These are phyloP conservation scores for Chiloscyllium punctatum DNA, from an alignment of 2,797 vertebrate genomes.

Conservation along the genomic window DNA sequence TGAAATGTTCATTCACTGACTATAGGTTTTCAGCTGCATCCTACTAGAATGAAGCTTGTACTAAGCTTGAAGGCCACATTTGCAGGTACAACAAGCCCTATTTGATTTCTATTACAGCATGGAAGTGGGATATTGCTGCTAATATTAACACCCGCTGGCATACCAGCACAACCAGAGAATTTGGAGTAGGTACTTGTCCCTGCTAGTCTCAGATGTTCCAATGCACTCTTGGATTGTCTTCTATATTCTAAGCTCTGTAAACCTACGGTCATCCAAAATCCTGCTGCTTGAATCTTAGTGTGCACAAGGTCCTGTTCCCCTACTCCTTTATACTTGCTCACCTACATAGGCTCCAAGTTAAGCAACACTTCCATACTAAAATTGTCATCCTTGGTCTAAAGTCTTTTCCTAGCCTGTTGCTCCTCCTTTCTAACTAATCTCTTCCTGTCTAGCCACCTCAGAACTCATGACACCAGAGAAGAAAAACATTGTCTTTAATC, in stretches of 20 bases:
- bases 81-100: background rate
- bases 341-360: background rate
- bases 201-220: background rate
- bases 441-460: background rate
- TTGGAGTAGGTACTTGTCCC: background rate
- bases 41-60: background rate
- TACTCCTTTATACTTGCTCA: too few species aligned
- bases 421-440: background rate
- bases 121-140: background rate
- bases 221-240: background rate
- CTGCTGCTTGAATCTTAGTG: background rate
- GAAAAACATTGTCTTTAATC: too few species aligned
- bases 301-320: background rate
- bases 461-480: too few species aligned
- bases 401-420: too few species aligned
- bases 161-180: background rate
- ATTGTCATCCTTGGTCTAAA: background rate
- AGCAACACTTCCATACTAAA: background rate
- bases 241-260: background rate
- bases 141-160: background rate
- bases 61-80: background rate
- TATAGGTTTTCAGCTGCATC: background rate
- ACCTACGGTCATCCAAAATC: background rate
- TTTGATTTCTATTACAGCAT: background rate
- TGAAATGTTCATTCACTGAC: background rate